Conservation (phyloP, 2,888 invertebrate species). For the Tenthredo mesomela region DNA sequence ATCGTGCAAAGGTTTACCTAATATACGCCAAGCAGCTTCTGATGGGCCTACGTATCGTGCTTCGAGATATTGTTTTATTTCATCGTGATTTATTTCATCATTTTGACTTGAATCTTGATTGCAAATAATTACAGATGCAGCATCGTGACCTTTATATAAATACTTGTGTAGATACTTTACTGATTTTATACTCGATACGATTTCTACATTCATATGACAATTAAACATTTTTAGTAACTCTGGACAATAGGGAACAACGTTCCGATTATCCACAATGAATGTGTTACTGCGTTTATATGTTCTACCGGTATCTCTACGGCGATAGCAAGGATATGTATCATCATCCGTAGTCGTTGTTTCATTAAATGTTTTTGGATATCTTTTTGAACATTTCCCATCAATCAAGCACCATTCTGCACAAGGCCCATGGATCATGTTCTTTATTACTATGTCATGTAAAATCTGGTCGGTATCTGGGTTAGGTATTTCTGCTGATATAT, state of each 20-base stretch:
- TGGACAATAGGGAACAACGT: slow-evolving; percentile 28
- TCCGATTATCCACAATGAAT: slow-evolving; percentile 8
- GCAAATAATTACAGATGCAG: slow-evolving; percentile 46
- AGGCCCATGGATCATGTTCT: slow-evolving; percentile 73
- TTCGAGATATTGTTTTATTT: slow-evolving; percentile 19
- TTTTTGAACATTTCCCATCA: slow-evolving; percentile 64
- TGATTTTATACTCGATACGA: slow-evolving; percentile 58
- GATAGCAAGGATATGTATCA: slow-evolving; percentile 50
- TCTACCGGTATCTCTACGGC: slow-evolving; percentile 46
- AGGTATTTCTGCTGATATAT: slow-evolving; percentile 70
- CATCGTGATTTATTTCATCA: background rate
- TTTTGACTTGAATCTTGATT: background rate
- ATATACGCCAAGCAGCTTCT: slow-evolving; percentile 52
- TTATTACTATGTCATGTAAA: slow-evolving; percentile 68
- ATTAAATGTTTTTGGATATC: slow-evolving; percentile 65
- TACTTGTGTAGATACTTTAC: slow-evolving; percentile 63
- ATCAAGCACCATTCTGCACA: slow-evolving; percentile 66
- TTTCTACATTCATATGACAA: slow-evolving; percentile 61
- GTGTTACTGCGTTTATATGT: slow-evolving; percentile 59
- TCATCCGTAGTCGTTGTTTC: slow-evolving; percentile 30
- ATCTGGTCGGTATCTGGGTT: slow-evolving; percentile 62
- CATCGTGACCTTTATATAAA: slow-evolving; percentile 43
- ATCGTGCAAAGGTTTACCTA: slow-evolving; percentile 9
- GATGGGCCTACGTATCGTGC: slow-evolving; percentile 12
- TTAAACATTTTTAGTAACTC: slow-evolving; percentile 55